phyloP scores from a whole-genome alignment of 2,888 invertebrate species.

The Urechis unicinctus region DNA sequence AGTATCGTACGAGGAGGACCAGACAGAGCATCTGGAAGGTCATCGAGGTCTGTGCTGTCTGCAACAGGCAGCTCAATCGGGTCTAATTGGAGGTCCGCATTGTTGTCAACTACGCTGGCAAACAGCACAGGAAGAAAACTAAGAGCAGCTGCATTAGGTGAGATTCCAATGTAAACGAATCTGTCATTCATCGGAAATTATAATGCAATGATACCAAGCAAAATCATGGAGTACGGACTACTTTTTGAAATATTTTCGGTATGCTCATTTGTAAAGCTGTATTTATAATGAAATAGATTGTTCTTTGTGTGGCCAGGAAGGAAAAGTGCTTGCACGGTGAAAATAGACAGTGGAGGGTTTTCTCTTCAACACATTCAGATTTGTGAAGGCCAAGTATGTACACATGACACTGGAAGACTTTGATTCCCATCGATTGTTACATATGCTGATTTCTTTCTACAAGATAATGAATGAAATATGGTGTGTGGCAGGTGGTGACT shows the following conservation, averaged over 20 bases:
- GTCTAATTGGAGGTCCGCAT: slow-evolving; percentile 18
- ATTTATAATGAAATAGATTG: neutral
- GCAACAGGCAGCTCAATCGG: too few relatives aligned
- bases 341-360: slow-evolving; percentile 38
- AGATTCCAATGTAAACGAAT: neutral
- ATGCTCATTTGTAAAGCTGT: too few relatives aligned
- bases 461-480: too few relatives aligned
- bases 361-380: slow-evolving; percentile 35
- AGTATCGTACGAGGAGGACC: too few relatives aligned
- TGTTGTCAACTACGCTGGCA: slow-evolving; percentile 21
- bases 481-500: slow-evolving; percentile 18
- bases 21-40: too few relatives aligned
- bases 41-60: too few relatives aligned
- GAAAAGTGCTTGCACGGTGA: slow-evolving; percentile 26
- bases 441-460: too few relatives aligned
- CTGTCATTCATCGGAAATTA: neutral
- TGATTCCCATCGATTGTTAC: too few relatives aligned
- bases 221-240: neutral
- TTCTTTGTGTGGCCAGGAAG: slow-evolving; percentile 15
- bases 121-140: slow-evolving; percentile 14
- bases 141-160: slow-evolving; percentile 22
- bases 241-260: neutral
- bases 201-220: neutral
- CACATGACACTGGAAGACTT: too few relatives aligned
- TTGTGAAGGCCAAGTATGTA: slow-evolving; percentile 43